These are phyloP conservation scores for Rallus limicola DNA, from an alignment of 2,113 vertebrate species.

Conservation along the genomic window DNA sequence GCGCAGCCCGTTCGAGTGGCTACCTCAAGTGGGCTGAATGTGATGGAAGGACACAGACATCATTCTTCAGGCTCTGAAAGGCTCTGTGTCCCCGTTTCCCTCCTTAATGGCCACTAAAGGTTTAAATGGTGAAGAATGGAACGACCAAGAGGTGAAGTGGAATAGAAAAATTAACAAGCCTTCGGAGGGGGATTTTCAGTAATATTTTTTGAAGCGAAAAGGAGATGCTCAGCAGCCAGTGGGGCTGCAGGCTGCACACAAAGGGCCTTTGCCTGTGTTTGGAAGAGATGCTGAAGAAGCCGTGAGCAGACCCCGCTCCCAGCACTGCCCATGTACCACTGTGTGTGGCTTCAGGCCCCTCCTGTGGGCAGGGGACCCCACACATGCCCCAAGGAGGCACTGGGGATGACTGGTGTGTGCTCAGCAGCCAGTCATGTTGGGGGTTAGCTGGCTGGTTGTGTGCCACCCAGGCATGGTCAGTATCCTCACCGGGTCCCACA, in stretches of 20 bases:
- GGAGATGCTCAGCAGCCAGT: neutral
- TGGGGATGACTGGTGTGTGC: no score
- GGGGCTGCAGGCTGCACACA: neutral
- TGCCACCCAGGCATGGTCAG: no score
- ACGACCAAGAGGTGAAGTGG: neutral
- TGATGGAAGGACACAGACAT: neutral
- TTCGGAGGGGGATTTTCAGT: neutral
- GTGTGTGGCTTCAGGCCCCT: rapidly evolving
- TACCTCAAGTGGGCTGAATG: neutral
- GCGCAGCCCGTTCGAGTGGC: neutral
- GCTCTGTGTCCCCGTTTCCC: neutral
- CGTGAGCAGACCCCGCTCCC: rapidly evolving
- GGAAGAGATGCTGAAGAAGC: neutral
- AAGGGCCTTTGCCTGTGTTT: neutral
- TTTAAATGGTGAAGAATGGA: neutral
- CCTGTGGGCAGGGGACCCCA: neutral
- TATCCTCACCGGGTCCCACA: no score
- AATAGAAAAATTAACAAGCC: neutral
- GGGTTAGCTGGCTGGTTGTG: rapidly evolving
- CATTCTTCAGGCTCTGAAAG: neutral
- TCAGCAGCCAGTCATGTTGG: no score
- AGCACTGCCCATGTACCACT: rapidly evolving
- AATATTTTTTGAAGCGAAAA: neutral
- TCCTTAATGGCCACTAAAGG: neutral
- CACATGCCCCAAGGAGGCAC: no score